Evolutionary conservation across 2,113 vertebrate genomes (phyloP), one percentile per base, ranked within the genome.

Genomic region (Macquaria australasica): DNA sequence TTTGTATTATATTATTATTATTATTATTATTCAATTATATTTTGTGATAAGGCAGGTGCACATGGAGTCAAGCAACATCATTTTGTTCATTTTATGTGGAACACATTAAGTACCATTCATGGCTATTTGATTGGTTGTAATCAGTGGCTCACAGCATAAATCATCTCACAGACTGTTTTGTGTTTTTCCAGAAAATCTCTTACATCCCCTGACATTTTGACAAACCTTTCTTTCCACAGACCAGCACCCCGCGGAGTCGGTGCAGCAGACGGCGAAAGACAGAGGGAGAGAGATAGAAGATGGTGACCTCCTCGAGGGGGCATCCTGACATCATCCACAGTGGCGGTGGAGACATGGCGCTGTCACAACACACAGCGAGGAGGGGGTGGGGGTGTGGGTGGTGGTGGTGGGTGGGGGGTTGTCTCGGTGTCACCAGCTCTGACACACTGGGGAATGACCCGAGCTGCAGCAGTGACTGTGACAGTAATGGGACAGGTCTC

Each of bases 401-500:
- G n/a, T n/a, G n/a, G n/a, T n/a, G n/a, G n/a, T n/a, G n/a, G n/a
- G n/a, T n/a, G n/a, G 31, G 51, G 64, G 41, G 60, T 59, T 34
- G 63, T 80, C 64, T 84, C 23, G 8, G 75, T 91, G 88, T 91
- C 92, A 90, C 79, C 85, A 45, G 70, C 73, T 60, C 79, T 86
- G 84, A 85, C 89, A 88, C 77, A 28, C 41, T 58, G 77, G 69
- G 89, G 87, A 83, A 51, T 74, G 88, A 90, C 91, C 88, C 79
- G 69, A 74, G 88, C 82, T 69, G 50, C 68, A 85, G 82, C 80
- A 82, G 74, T 43, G 83, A 77, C 77, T 86, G 87, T 89, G 92
- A 87, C 90, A 85, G 86, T 91, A 90, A 84, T 83, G 68, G 85
- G 78, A 88, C 77, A 75, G 77, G 81, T 88, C 83, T 88, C 66